phyloP scores from a whole-genome alignment of 2,888 invertebrate species.

The Falcaria lacertinaria region DNA sequence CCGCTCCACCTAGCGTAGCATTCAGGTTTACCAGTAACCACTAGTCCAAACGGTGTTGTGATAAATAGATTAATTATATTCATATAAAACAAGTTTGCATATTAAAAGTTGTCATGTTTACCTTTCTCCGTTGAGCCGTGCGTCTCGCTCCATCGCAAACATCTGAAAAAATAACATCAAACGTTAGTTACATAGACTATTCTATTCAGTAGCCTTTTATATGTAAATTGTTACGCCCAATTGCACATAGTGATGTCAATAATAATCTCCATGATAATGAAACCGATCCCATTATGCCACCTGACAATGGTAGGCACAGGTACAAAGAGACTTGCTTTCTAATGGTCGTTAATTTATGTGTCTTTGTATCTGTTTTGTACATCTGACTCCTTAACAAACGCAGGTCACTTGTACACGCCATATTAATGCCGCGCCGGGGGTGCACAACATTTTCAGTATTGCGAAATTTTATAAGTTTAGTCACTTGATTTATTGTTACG shows the following conservation, averaged over 20 bases:
- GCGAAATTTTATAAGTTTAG: too few relatives aligned
- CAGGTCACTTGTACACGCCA: background rate
- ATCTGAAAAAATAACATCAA: conserved; percentile 30
- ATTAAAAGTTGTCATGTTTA: conserved; percentile 18
- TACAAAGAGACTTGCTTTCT: conserved; percentile 2
- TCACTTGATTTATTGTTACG: too few relatives aligned
- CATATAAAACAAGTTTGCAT: too few relatives aligned
- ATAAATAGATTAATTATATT: too few relatives aligned
- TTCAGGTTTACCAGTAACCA: too few relatives aligned
- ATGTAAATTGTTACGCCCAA: background rate
- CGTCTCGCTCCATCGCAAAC: conserved; percentile 42
- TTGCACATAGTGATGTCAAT: background rate
- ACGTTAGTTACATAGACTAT: too few relatives aligned
- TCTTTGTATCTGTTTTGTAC: background rate
- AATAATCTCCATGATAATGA: background rate
- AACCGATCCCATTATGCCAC: background rate
- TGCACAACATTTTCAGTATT: background rate
- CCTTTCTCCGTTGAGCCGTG: conserved; percentile 44
- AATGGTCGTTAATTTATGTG: conserved; percentile 2
- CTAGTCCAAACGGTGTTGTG: too few relatives aligned
- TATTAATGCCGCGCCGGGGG: background rate
- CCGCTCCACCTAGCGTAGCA: too few relatives aligned
- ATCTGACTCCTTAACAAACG: background rate
- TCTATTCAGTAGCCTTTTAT: too few relatives aligned
- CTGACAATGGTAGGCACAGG: background rate